Evolutionary conservation across 2,888 invertebrate species (phyloP), one percentile per base, ranked within the genome.

Genomic region (Hetaerina titia): DNA sequence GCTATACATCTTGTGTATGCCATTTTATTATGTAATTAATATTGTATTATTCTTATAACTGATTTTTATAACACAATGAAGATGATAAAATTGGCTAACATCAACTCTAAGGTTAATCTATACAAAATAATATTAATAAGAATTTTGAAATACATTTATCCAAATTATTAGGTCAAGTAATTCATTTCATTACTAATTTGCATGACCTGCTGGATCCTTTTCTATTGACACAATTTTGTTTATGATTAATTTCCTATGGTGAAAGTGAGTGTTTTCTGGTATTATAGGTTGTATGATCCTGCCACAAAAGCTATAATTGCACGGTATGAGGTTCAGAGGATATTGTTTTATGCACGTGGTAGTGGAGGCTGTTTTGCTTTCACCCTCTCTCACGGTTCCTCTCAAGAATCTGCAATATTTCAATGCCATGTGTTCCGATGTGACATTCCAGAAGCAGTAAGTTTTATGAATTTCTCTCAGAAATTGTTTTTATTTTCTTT

Each of bases 351-450:
- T 97, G 99, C 99, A 13, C 98, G 99, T 94, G 99, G 99, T 13
- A 98, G 98, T 64, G 97, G 98, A 19, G 98, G 98, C 90, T 99
- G 99, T 97, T 99, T 99, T 97, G 99, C 99, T 15, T 99, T 99
- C 97, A 99, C 99, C 0, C 99, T 99, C 98, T 98, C 99, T 92
- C 99, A 99, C 96, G 99, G 99, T 0, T 99, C 99, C 96, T 98
- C 98, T 64, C 98, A 98, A 96, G 98, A 99, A 97, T 98, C 98
- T 0, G 98, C 99, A 90, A 98, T 99, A 95, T 99, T 99, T 97
- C 99, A 99, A 97, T 99, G 99, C 97, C 99, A 99, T 97, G 99
- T 99, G 92, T 99, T 99, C 97, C 98, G 99, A 95, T 99, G 99
- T 97, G 99, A 99, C 96, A 98, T 99, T 96, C 98, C 98, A 60